Conservation (phyloP, 2,888 invertebrate species). For the Drosophila yooni region DNA sequence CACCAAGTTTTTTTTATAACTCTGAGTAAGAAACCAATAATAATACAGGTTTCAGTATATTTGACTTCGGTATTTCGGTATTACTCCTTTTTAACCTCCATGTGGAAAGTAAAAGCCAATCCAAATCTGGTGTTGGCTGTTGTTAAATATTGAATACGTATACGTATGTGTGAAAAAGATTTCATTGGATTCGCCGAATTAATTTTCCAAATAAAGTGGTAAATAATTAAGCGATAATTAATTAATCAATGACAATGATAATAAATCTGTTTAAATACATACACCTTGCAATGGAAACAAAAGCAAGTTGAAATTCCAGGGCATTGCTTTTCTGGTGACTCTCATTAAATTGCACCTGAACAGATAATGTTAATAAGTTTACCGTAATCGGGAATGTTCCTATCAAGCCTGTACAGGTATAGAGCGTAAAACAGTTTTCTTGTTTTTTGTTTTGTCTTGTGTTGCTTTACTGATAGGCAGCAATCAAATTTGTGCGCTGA, state of each 20-base stretch:
- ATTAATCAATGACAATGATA: background rate
- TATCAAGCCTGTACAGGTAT: slow-evolving; percentile 42
- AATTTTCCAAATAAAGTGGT: background rate
- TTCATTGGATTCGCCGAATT: background rate
- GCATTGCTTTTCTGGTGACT: background rate
- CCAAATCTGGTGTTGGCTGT: background rate
- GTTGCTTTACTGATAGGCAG: slow-evolving; percentile 42
- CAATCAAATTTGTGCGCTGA: slow-evolving; percentile 42
- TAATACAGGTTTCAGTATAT: background rate
- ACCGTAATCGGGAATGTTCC: slow-evolving; percentile 39
- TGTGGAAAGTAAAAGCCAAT: background rate
- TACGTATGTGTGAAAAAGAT: slow-evolving; percentile 4
- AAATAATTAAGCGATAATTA: slow-evolving; percentile 1
- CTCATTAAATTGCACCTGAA: slow-evolving; percentile 16
- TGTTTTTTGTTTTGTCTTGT: slow-evolving; percentile 29
- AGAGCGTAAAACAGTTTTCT: slow-evolving; percentile 53
- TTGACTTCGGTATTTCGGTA: background rate
- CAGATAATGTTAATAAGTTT: slow-evolving; percentile 34
- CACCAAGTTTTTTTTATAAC: background rate
- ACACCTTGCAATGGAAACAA: background rate
- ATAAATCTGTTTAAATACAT: background rate
- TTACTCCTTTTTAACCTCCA: background rate
- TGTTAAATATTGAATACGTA: background rate
- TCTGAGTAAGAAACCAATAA: background rate
- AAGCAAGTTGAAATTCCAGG: background rate